These are phyloP conservation scores for Ophraella communa DNA, from an alignment of 2,888 invertebrate species.

Conservation along the genomic window DNA sequence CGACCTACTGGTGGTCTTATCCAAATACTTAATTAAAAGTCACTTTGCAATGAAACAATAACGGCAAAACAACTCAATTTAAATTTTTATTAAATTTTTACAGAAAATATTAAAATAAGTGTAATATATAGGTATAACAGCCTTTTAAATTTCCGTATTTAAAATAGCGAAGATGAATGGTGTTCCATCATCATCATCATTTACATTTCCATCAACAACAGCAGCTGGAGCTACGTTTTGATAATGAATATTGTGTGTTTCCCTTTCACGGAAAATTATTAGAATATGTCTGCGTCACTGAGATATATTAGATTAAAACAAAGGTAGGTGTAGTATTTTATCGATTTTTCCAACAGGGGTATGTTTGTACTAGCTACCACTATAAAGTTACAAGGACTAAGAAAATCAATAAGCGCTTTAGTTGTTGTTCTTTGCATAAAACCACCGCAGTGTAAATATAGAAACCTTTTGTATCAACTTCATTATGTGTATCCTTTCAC, in stretches of 20 bases:
- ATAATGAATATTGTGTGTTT: not conserved
- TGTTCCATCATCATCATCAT: not conserved
- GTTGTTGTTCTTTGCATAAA: slow-evolving; percentile 12
- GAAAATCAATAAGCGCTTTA: slow-evolving; percentile 16
- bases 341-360: slow-evolving; percentile 18
- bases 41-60: too few species aligned
- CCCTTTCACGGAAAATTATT: not conserved
- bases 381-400: slow-evolving; percentile 21
- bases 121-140: too few species aligned
- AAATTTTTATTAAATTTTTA: too few species aligned
- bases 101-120: too few species aligned
- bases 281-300: not conserved
- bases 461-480: not conserved
- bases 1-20: too few species aligned
- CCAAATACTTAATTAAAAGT: too few species aligned
- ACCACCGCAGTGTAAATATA: not conserved
- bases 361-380: slow-evolving; percentile 23
- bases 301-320: not conserved
- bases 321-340: slow-evolving; percentile 19
- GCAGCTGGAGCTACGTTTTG: not conserved
- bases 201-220: not conserved
- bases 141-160: too few species aligned
- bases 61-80: too few species aligned
- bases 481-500: not conserved
- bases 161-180: not conserved